Evolutionary conservation across 2,113 vertebrate species (phyloP).

Genomic region (Enhydra lutris): DNA sequence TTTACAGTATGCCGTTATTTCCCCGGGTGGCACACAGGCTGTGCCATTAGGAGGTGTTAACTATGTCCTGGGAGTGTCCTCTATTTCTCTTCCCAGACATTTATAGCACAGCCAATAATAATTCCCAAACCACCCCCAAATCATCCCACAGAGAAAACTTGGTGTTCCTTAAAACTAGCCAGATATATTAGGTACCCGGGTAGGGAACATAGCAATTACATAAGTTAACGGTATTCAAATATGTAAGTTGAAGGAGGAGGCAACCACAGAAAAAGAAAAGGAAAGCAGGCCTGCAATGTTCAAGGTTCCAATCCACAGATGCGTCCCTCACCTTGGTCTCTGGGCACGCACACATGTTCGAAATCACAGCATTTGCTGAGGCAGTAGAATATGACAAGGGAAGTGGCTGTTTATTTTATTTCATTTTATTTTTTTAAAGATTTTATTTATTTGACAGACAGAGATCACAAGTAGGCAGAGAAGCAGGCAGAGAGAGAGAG

Average conservation of each 20-base stretch:
- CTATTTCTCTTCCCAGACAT: slow-evolving; percentile 32
- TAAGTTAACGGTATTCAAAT: slow-evolving; percentile 56
- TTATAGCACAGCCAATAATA: slow-evolving; percentile 72
- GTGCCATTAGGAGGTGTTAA: neutral
- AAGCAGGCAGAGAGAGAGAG: too few species aligned
- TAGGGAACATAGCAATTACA: slow-evolving; percentile 53
- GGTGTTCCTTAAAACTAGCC: slow-evolving; percentile 63
- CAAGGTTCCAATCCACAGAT: neutral
- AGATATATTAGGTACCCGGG: slow-evolving; percentile 59
- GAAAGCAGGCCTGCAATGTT: neutral
- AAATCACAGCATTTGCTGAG: neutral
- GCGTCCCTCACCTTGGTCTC: neutral
- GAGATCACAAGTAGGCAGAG: too few species aligned
- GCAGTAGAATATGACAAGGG: neutral
- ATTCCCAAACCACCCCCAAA: slow-evolving; percentile 72
- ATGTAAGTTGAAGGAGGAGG: neutral
- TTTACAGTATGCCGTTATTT: neutral
- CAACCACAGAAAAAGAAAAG: neutral
- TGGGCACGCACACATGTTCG: fast-evolving
- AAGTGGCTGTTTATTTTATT: neutral
- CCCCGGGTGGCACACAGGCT: neutral
- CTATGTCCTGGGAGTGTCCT: slow-evolving; percentile 4
- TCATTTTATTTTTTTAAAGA: too few species aligned
- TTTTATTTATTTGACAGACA: too few species aligned
- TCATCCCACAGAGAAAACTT: slow-evolving; percentile 68